These are phyloP conservation scores for Odobenus rosmarus DNA, from an alignment of 2,113 vertebrate species.

Conservation along the genomic window DNA sequence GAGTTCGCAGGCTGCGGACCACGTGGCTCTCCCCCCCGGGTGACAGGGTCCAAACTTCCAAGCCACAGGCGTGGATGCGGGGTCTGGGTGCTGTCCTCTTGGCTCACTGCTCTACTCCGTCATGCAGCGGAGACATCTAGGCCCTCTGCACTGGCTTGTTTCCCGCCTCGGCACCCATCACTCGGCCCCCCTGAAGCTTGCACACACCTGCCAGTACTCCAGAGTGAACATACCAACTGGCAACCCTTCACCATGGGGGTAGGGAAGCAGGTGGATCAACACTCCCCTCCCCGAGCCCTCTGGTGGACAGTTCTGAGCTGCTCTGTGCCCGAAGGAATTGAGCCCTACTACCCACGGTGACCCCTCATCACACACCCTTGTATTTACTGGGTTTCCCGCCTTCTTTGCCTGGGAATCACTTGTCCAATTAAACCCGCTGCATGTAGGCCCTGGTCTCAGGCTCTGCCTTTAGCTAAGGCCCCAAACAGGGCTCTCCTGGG, in stretches of 20 bases:
- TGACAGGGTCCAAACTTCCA: not conserved
- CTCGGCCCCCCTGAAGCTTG: not conserved
- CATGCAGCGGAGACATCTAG: not conserved
- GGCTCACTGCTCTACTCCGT: fast-evolving
- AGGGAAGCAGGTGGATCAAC: not conserved
- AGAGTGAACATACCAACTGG: not conserved
- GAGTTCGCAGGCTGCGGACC: fast-evolving
- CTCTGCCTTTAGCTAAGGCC: not conserved
- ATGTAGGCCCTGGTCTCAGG: not conserved
- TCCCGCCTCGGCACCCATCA: fast-evolving
- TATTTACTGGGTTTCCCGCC: not conserved
- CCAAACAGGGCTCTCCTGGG: not conserved
- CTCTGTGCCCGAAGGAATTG: not conserved
- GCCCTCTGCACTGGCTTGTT: not conserved
- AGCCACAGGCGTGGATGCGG: not conserved
- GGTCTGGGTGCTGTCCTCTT: not conserved
- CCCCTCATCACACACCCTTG: not conserved
- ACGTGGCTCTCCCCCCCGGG: not conserved
- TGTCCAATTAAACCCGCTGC: not conserved
- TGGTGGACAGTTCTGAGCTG: not conserved
- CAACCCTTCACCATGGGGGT: fast-evolving
- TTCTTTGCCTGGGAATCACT: not conserved
- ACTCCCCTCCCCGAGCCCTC: not conserved
- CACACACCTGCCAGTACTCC: not conserved
- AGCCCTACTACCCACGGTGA: not conserved